phyloP scores from a whole-genome alignment of 2,797 vertebrate species.

The Iguana delicatissima region DNA sequence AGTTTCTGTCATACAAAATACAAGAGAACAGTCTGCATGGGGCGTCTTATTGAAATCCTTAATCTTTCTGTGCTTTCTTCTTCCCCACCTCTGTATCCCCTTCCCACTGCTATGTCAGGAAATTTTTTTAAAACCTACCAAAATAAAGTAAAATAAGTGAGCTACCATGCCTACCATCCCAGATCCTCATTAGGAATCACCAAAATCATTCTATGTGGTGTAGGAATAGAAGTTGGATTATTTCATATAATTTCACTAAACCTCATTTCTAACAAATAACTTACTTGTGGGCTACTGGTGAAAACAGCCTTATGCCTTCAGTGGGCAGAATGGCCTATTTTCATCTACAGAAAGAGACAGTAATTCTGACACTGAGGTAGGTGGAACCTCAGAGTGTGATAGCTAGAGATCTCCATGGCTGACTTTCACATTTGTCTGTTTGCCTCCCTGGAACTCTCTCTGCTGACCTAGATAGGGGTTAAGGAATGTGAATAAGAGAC shows the following conservation, averaged over 20 bases:
- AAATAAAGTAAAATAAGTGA: not conserved
- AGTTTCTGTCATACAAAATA: not conserved
- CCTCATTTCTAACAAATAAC: no score
- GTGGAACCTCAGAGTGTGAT: not conserved
- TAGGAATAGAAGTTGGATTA: not conserved
- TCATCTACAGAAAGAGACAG: not conserved
- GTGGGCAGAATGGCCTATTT: not conserved
- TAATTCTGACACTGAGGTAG: not conserved
- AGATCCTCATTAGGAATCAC: not conserved
- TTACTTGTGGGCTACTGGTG: not conserved
- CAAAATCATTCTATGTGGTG: not conserved
- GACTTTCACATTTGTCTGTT: not conserved
- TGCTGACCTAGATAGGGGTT: not conserved
- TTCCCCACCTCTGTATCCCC: no score
- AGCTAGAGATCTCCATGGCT: not conserved
- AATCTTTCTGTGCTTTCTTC: not conserved
- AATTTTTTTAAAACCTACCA: not conserved
- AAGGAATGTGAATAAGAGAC: not conserved
- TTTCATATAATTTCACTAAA: not conserved
- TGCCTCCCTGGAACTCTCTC: not conserved
- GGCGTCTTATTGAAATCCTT: not conserved
- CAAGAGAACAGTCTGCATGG: not conserved
- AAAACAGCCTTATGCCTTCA: not conserved
- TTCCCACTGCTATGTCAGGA: not conserved
- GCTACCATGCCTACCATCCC: no score